Percentiles rank a stretch among this genome's conserved stretches.
Conservation (phyloP, 2,888 invertebrate species). For the Agrochola litura region DNA sequence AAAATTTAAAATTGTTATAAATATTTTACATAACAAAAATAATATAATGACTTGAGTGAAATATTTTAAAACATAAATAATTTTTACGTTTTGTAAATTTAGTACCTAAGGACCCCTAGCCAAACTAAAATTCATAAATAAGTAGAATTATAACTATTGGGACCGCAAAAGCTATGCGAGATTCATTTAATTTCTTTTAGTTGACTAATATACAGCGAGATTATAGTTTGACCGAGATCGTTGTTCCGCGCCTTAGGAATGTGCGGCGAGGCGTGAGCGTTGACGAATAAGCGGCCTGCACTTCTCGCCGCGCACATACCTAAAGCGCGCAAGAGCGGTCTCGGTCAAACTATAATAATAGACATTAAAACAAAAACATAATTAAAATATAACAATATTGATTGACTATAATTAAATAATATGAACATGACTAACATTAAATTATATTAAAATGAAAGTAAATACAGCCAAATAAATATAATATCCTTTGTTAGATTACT, state of each 20-base stretch:
- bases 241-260: too few relatives aligned
- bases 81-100: constrained; percentile 8
- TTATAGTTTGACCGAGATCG: neutral
- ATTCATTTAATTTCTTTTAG: constrained; percentile 39
- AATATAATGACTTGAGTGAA: constrained; percentile 57
- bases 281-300: too few relatives aligned
- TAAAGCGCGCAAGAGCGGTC: too few relatives aligned
- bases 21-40: constrained; percentile 48
- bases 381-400: constrained; percentile 50
- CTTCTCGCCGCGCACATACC: too few relatives aligned
- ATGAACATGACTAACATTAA: constrained; percentile 26
- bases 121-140: constrained; percentile 9
- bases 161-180: constrained; percentile 28
- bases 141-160: constrained; percentile 20
- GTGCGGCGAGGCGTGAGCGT: too few relatives aligned
- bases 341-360: neutral
- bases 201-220: constrained; percentile 30
- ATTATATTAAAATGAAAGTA: constrained; percentile 10
- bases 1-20: constrained; percentile 36
- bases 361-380: constrained; percentile 47
- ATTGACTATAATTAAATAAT: constrained; percentile 33
- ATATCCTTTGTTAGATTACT: constrained; percentile 27
- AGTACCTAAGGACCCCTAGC: constrained; percentile 16
- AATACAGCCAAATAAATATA: constrained; percentile 47
- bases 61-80: constrained; percentile 42